Percentiles rank a stretch among this genome's conserved stretches.
phyloP scores from a whole-genome alignment of 2,888 invertebrate genomes.

The Biston betularia region DNA sequence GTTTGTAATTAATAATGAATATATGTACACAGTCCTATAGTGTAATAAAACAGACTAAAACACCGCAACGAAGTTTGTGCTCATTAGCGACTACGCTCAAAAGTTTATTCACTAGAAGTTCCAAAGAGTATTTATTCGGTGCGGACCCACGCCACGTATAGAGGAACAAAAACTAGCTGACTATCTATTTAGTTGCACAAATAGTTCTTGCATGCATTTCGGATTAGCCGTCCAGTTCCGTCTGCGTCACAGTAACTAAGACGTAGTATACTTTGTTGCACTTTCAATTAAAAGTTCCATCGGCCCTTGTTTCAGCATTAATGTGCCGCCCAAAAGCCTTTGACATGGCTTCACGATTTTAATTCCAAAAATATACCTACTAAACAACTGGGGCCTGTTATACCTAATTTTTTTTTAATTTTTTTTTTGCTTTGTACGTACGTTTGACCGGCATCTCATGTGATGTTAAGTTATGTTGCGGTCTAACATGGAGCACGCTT shows the following conservation, averaged over 20 bases:
- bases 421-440: too few species aligned
- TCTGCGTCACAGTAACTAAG: conserved; percentile 41
- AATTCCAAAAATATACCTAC: too few species aligned
- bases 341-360: too few species aligned
- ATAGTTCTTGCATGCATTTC: conserved; percentile 67
- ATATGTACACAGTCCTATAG: too few species aligned
- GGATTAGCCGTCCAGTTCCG: conserved; percentile 56
- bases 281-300: not conserved
- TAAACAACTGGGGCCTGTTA: too few species aligned
- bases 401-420: too few species aligned
- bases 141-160: conserved; percentile 32
- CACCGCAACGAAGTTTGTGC: conserved; percentile 14
- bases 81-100: conserved; percentile 28
- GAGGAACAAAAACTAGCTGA: conserved; percentile 53
- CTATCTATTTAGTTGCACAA: conserved; percentile 60
- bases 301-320: too few species aligned
- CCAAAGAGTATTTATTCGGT: conserved; percentile 31
- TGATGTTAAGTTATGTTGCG: too few species aligned
- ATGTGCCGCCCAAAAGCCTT: too few species aligned
- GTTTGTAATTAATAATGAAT: too few species aligned
- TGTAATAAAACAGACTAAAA: conserved; percentile 6
- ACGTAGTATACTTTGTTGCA: conserved; percentile 1
- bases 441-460: too few species aligned
- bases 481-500: too few species aligned
- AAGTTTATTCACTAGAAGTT: conserved; percentile 34